These are phyloP conservation scores for Aspiorhynchus laticeps DNA, from an alignment of 2,113 vertebrate species.

Conservation along the genomic window DNA sequence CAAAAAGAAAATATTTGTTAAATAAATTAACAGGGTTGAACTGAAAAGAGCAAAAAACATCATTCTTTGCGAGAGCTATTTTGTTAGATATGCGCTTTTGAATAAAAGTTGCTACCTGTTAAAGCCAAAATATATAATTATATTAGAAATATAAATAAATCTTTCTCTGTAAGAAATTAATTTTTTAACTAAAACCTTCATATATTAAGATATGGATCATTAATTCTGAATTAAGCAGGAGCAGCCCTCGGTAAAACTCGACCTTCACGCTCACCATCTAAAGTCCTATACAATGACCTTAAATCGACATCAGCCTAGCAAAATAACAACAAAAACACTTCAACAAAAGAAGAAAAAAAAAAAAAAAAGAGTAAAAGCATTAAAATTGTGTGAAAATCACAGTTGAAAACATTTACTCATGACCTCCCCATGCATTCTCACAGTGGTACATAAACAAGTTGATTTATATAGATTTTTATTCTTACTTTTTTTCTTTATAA, in stretches of 20 bases:
- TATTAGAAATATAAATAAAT: slow-evolving; percentile 72
- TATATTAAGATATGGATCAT: slow-evolving; percentile 39
- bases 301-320: background rate
- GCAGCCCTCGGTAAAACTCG: background rate
- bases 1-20: background rate
- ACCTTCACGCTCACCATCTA: background rate
- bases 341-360: background rate
- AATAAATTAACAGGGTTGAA: background rate
- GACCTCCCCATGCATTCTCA: slow-evolving; percentile 73
- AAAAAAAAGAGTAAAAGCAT: background rate
- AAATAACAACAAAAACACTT: background rate
- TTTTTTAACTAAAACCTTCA: slow-evolving; percentile 59
- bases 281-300: background rate
- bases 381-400: slow-evolving; percentile 27
- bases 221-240: slow-evolving; percentile 3
- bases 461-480: slow-evolving; percentile 15
- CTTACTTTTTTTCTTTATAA: slow-evolving; percentile 41
- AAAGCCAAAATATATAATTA: slow-evolving; percentile 66
- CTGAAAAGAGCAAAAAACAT: background rate
- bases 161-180: slow-evolving; percentile 63
- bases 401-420: slow-evolving; percentile 50
- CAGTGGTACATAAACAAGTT: slow-evolving; percentile 62
- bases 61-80: background rate
- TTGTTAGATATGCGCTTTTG: slow-evolving; percentile 42
- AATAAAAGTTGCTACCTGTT: slow-evolving; percentile 55